Conservation (phyloP, 2,113 vertebrate species). For the Panthera tigris region DNA sequence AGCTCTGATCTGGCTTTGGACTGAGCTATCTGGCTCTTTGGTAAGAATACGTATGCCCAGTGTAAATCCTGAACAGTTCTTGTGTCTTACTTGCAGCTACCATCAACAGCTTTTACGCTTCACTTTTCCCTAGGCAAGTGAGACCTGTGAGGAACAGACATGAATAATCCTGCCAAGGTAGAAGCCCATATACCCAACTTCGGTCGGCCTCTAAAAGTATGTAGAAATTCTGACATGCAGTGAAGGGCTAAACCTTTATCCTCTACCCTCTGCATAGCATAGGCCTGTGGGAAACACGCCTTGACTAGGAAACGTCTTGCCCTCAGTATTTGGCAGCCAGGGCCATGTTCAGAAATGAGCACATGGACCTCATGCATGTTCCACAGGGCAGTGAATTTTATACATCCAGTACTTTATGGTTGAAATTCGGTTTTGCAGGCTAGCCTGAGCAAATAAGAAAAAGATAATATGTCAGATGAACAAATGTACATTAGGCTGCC, state of each 20-base stretch:
- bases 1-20: not conserved
- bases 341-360: not conserved
- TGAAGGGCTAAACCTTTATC: not conserved
- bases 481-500: not conserved
- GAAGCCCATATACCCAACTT: not conserved
- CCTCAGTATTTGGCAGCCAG: not conserved
- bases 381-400: not conserved
- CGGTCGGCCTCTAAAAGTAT: not conserved
- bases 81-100: not conserved
- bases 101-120: not conserved
- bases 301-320: not conserved
- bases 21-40: not conserved
- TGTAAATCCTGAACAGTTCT: not conserved
- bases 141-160: not conserved
- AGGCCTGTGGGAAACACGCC: not conserved
- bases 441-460: not conserved
- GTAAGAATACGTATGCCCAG: not conserved
- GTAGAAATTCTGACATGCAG: not conserved
- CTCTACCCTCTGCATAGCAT: not conserved
- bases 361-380: not conserved
- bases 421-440: not conserved
- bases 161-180: not conserved
- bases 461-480: not conserved
- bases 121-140: not conserved
- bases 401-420: not conserved